Conservation (phyloP, 2,797 vertebrate genomes). For the Balearica regulorum region DNA sequence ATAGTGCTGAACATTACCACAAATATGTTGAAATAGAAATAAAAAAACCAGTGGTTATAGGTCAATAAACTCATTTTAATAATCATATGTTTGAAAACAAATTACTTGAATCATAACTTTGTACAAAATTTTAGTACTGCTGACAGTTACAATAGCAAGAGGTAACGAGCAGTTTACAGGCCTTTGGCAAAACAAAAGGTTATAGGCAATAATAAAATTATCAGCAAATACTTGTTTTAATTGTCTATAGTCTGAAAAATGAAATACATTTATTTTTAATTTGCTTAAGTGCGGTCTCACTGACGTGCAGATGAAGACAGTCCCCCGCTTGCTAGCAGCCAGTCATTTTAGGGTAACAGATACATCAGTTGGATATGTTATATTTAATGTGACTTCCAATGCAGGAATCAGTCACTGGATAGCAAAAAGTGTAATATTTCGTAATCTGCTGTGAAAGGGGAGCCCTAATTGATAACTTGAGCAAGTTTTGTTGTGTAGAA, state of each 20-base stretch:
- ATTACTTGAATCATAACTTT: neutral
- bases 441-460: neutral
- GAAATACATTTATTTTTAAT: neutral
- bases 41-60: neutral
- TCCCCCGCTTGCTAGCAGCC: neutral
- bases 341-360: neutral
- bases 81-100: neutral
- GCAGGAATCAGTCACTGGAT: neutral
- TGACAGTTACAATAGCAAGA: neutral
- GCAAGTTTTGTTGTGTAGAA: neutral
- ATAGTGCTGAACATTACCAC: fast-evolving
- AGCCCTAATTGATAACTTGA: neutral
- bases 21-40: neutral
- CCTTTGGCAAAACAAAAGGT: neutral
- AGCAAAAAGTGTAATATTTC: neutral
- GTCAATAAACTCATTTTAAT: fast-evolving
- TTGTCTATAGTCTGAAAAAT: neutral
- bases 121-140: neutral
- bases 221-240: neutral
- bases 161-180: neutral
- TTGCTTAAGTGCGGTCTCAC: neutral
- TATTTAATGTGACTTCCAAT: neutral
- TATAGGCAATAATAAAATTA: neutral
- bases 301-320: neutral
- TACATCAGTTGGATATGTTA: fast-evolving